Evolutionary conservation across 2,888 invertebrate species (phyloP).

Genomic region (Mayetiola destructor): DNA sequence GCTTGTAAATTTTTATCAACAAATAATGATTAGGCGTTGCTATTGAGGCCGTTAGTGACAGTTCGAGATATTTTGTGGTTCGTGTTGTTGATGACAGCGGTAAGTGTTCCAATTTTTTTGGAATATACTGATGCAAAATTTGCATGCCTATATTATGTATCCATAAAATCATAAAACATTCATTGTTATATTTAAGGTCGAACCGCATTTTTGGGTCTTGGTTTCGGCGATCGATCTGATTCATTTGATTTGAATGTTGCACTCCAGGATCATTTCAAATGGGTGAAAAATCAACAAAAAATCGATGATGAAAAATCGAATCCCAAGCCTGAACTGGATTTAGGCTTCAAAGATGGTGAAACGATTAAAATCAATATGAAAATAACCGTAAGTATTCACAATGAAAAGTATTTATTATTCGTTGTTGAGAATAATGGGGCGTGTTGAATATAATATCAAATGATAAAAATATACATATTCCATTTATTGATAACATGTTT

Average conservation of each 20-base stretch:
- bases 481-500: too few species aligned
- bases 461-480: neutral
- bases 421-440: neutral
- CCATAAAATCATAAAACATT: slow-evolving; percentile 2
- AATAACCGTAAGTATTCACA: slow-evolving; percentile 58
- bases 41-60: slow-evolving; percentile 91
- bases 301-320: slow-evolving; percentile 65
- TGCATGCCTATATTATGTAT: neutral
- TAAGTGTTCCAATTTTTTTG: slow-evolving; percentile 28
- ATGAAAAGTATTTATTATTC: slow-evolving; percentile 18
- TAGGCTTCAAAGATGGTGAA: slow-evolving; percentile 98
- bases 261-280: slow-evolving; percentile 95
- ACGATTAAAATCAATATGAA: slow-evolving; percentile 99
- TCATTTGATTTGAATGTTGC: slow-evolving; percentile 98
- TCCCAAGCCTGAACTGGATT: slow-evolving; percentile 69
- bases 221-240: slow-evolving; percentile 94
- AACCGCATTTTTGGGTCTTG: slow-evolving; percentile 89
- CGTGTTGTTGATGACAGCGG: slow-evolving; percentile 90
- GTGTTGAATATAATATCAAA: neutral
- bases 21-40: slow-evolving; percentile 44
- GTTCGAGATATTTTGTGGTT: slow-evolving; percentile 93
- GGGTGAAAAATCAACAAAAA: slow-evolving; percentile 68
- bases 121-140: neutral
- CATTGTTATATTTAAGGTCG: slow-evolving; percentile 39
- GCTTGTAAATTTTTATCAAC: neutral